Evolutionary conservation across 2,888 invertebrate genomes (phyloP).

Genomic region (Siphonodentalium dalli): DNA sequence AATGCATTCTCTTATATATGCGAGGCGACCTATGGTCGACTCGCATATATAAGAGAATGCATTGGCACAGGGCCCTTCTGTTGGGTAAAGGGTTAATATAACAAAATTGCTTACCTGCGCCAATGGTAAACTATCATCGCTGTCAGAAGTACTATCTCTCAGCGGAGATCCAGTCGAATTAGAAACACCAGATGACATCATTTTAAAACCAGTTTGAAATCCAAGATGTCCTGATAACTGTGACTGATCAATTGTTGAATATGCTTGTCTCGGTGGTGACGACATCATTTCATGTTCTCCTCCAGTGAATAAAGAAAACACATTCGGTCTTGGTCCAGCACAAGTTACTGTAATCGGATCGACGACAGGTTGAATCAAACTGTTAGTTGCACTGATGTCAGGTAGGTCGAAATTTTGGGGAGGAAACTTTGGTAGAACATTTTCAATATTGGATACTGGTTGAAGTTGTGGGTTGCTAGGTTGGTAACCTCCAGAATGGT

Average conservation of each 20-base stretch:
- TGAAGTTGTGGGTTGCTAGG: slow-evolving; percentile 1
- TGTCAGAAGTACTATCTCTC: slow-evolving; percentile 82
- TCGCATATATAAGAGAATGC: too few relatives aligned
- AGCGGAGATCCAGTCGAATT: slow-evolving; percentile 66
- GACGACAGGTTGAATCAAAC: too few relatives aligned
- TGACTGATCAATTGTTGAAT: slow-evolving; percentile 42
- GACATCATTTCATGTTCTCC: too few relatives aligned
- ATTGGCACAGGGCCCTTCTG: too few relatives aligned
- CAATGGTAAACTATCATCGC: slow-evolving; percentile 74
- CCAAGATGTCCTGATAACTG: slow-evolving; percentile 42
- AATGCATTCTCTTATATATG: too few relatives aligned
- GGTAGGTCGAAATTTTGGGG: slow-evolving; percentile 62
- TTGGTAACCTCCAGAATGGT: background rate
- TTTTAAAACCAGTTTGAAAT: slow-evolving; percentile 34
- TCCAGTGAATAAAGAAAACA: too few relatives aligned
- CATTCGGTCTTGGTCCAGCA: background rate
- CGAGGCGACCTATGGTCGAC: too few relatives aligned
- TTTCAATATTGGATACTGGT: too few relatives aligned
- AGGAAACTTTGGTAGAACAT: slow-evolving; percentile 56
- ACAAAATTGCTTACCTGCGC: slow-evolving; percentile 52
- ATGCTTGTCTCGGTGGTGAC: too few relatives aligned
- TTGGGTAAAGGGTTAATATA: too few relatives aligned
- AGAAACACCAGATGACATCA: slow-evolving; percentile 36
- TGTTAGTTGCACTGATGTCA: slow-evolving; percentile 53
- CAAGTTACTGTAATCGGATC: background rate